Conservation (phyloP, 2,888 invertebrate species). For the Hypselothyrea guttata region DNA sequence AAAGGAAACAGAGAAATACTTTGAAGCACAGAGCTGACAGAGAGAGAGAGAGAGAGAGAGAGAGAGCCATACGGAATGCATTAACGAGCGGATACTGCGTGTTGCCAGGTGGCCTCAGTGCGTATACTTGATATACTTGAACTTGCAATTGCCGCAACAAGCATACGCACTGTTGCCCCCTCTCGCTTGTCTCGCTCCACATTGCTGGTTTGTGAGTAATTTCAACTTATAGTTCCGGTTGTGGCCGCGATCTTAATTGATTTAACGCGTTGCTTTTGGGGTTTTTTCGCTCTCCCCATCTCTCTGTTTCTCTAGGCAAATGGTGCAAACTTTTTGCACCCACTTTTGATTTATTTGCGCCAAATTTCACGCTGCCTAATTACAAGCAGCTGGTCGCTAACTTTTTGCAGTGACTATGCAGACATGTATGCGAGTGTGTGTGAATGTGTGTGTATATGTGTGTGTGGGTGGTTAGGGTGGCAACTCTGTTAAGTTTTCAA, state of each 20-base stretch:
- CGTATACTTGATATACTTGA: conserved; percentile 57
- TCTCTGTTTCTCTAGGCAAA: conserved; percentile 4
- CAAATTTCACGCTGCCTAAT: conserved; percentile 45
- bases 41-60: background rate
- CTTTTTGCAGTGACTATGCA: conserved; percentile 6
- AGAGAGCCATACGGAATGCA: conserved; percentile 4
- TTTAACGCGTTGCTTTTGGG: conserved; percentile 37
- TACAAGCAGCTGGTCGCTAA: conserved; percentile 13
- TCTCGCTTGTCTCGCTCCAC: conserved; percentile 25
- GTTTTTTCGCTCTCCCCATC: no score
- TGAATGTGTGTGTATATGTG: conserved; percentile 1
- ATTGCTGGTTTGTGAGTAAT: background rate
- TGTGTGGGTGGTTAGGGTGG: conserved; percentile 12
- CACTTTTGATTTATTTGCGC: conserved; percentile 62
- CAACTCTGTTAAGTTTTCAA: conserved; percentile 25
- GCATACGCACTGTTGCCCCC: conserved; percentile 18
- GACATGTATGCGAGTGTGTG: background rate
- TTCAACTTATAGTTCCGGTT: conserved; percentile 27
- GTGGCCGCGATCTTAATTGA: conserved; percentile 50
- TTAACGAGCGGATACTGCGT: conserved; percentile 39
- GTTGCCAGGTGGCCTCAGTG: conserved; percentile 36
- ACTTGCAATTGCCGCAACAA: conserved; percentile 36
- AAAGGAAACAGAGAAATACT: background rate
- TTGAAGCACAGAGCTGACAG: no score
- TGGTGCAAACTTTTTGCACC: conserved; percentile 39